These are phyloP conservation scores for Gymnoscopelus braueri DNA, from an alignment of 2,797 vertebrate species.

Conservation along the genomic window DNA sequence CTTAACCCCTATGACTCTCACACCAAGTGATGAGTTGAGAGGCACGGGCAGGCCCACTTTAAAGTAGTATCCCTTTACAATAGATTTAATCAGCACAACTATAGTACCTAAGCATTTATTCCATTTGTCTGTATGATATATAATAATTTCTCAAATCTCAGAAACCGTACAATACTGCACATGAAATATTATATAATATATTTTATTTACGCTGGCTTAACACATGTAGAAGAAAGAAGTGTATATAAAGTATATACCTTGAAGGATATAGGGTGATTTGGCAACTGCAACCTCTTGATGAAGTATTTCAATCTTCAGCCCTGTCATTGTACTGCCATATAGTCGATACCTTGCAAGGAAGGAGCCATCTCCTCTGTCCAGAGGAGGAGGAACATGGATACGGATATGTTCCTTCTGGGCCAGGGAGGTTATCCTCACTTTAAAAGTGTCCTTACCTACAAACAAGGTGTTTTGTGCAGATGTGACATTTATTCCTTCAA, in stretches of 20 bases:
- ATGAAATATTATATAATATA: no score
- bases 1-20: no score
- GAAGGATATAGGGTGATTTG: constrained; percentile 87
- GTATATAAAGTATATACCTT: constrained; percentile 70
- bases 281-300: constrained; percentile 84
- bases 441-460: constrained; percentile 85
- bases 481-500: neutral
- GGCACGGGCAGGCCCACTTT: no score
- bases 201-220: no score
- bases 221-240: no score
- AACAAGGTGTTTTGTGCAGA: neutral
- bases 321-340: constrained; percentile 80
- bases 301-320: constrained; percentile 87
- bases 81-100: no score
- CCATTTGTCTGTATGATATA: no score
- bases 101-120: no score
- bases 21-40: no score
- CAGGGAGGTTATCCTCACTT: constrained; percentile 85
- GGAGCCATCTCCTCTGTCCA: constrained; percentile 91
- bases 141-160: no score
- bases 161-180: no score
- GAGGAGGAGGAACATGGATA: constrained; percentile 84
- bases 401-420: constrained; percentile 83
- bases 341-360: constrained; percentile 91
- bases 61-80: no score